phyloP scores from a whole-genome alignment of 2,888 invertebrate genomes.

The Sinodicranocentrus sp. region DNA sequence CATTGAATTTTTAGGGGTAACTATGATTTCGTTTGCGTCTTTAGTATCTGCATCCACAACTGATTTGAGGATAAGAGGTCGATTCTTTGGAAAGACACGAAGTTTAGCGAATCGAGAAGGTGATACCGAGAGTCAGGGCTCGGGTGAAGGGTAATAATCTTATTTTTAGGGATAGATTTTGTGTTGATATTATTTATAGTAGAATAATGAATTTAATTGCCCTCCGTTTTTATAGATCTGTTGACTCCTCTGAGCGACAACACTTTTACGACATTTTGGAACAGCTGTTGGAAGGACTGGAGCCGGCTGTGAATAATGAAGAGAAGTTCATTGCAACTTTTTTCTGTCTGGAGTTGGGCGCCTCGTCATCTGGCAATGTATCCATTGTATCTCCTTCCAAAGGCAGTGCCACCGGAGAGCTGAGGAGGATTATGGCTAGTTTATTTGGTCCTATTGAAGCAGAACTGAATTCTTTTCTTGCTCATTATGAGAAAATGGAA shows the following conservation, averaged over 20 bases:
- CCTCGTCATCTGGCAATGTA: conserved; percentile 65
- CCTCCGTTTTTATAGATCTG: conserved; percentile 68
- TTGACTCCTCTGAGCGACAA: conserved; percentile 76
- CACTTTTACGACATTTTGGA: conserved; percentile 85
- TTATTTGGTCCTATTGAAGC: conserved; percentile 93
- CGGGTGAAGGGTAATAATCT: conserved; percentile 74
- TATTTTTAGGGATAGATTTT: neutral
- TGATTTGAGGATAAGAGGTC: conserved; percentile 74
- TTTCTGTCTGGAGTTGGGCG: conserved; percentile 73
- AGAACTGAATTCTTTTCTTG: conserved; percentile 91
- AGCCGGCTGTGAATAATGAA: conserved; percentile 75
- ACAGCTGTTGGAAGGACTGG: conserved; percentile 85
- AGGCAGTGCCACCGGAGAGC: conserved; percentile 82
- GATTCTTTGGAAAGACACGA: conserved; percentile 76
- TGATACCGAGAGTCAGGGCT: conserved; percentile 76
- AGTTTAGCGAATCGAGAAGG: conserved; percentile 76
- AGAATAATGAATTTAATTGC: neutral
- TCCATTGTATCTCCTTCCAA: conserved; percentile 72
- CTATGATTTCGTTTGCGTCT: neutral
- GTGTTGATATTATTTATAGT: neutral
- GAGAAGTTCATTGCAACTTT: conserved; percentile 75
- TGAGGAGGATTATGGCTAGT: conserved; percentile 91
- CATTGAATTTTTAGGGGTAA: neutral
- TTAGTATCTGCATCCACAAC: conserved; percentile 71
- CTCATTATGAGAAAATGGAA: conserved; percentile 91